Evolutionary conservation across 2,113 vertebrate genomes (phyloP), one percentile per base, ranked within the genome.

Genomic region (Bubalus kerabau): DNA sequence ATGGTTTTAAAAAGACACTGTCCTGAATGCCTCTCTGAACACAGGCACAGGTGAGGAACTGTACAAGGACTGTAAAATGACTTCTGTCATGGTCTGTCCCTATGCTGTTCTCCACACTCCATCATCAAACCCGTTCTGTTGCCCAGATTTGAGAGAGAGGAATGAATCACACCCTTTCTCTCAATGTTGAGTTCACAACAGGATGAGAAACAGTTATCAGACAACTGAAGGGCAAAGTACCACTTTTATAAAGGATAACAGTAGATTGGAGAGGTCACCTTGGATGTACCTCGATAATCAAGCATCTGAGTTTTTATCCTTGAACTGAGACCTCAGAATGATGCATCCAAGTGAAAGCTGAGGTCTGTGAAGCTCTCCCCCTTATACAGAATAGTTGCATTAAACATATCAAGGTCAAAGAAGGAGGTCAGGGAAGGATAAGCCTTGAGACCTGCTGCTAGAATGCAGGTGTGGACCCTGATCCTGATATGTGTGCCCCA

Each of bases 401-500:
- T 10, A 74, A 56, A 46, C 40, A 15, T 50, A 43, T 16, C 24
- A 76, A 67, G 56, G 32, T 14, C 23, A 1, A 62, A 87, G 30
- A 93, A 13, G 36, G 64, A 85, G 19, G 28, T 10, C 46, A 56
- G 71, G 86, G n/a, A 19, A 57, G 40, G 7, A 81, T 26, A 54
- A 50, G 6, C 6, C 36, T 48, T 60, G 57, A 87, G 56, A 59
- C 12, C 59, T 14, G 17, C 7, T 21, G 14, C 24, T 60, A 14
- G 60, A 46, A 40, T 48, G 26, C 9, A 67, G 30, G 32, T 0
- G 1, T 50, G 30, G 10, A 12, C 30, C 46, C 52, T 59, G 40
- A 16, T 43, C 21, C 32, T 19, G 7, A 54, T 5, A 1, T 30
- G 1, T 26, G 32, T 15, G 59, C 5, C 50, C 7, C 12, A 0